These are phyloP conservation scores for Lymantria dispar DNA, from an alignment of 2,888 invertebrate genomes.

Conservation along the genomic window DNA sequence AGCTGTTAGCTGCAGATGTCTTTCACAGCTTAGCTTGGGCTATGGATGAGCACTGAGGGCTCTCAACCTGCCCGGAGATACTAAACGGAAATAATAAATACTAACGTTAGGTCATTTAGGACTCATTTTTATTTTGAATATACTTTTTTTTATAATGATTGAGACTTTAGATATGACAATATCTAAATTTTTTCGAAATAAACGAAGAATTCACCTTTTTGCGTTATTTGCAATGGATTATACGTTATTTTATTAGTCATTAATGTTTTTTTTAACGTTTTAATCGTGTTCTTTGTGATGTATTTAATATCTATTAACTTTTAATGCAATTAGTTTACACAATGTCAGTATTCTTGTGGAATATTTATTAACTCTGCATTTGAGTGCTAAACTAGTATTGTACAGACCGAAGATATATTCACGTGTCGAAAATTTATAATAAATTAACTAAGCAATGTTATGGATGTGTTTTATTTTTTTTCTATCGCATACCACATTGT, in stretches of 20 bases:
- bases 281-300: constrained; percentile 25
- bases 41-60: no score
- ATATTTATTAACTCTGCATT: constrained; percentile 7
- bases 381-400: constrained; percentile 6
- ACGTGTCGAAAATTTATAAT: constrained; percentile 43
- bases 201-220: no score
- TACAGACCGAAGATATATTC: constrained; percentile 19
- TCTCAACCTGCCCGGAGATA: no score
- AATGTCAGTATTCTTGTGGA: constrained; percentile 31
- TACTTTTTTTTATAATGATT: no score
- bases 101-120: no score
- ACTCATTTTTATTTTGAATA: no score
- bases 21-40: no score
- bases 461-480: constrained; percentile 15
- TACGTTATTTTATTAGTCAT: not conserved
- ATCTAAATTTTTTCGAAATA: no score
- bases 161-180: no score
- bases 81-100: no score
- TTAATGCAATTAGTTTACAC: constrained; percentile 19
- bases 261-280: constrained; percentile 23
- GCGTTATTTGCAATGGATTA: not conserved
- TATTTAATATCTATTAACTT: constrained; percentile 29
- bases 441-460: constrained; percentile 40
- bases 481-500: not conserved
- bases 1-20: no score